Evolutionary conservation across 2,113 vertebrate genomes (phyloP).

Genomic region (Euleptes europaea): DNA sequence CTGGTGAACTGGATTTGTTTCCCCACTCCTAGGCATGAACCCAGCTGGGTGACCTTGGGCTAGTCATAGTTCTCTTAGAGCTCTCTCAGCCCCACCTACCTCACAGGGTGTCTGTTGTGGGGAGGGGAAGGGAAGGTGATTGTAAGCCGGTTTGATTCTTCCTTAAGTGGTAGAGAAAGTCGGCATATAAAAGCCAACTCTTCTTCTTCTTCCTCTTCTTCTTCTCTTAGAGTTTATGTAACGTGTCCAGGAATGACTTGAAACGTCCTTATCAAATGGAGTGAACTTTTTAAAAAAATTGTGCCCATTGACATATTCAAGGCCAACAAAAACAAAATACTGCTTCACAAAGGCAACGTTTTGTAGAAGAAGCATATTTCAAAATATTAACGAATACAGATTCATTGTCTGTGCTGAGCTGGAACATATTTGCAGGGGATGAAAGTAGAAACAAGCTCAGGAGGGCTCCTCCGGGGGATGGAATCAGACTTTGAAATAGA

Average conservation of each 20-base stretch:
- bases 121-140: no score
- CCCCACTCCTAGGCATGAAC: no score
- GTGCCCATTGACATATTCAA: not conserved
- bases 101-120: no score
- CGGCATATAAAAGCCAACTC: no score
- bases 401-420: not conserved
- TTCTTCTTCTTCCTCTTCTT: no score
- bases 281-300: not conserved
- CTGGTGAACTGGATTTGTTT: no score
- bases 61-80: no score
- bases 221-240: not conserved
- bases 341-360: not conserved
- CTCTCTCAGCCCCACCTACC: no score
- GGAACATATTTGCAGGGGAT: not conserved
- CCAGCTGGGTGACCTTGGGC: no score
- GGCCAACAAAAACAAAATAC: not conserved
- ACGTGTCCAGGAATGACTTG: not conserved
- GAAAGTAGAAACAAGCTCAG: not conserved
- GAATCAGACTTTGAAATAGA: not conserved
- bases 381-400: rapidly evolving
- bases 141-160: no score
- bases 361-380: not conserved
- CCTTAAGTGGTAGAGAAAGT: no score
- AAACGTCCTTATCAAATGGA: not conserved
- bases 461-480: not conserved